Conservation (phyloP, 2,888 invertebrate species). For the Poecilus cupreus region DNA sequence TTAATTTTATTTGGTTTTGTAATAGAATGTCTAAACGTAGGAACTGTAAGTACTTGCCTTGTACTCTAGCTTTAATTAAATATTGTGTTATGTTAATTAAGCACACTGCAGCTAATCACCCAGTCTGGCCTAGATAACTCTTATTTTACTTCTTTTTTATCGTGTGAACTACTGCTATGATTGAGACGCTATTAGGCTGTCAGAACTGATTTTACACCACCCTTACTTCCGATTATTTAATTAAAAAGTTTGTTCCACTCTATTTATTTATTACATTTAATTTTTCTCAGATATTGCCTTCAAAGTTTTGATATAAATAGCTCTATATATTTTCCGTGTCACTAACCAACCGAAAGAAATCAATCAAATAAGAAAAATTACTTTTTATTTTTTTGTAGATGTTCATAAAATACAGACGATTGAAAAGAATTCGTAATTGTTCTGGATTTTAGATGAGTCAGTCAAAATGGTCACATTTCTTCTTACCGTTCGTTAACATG, state of each 20-base stretch:
- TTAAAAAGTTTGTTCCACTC: background rate
- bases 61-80: conserved; percentile 5
- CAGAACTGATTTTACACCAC: background rate
- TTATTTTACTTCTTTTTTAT: conserved; percentile 2
- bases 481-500: too few relatives aligned
- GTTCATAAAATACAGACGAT: too few relatives aligned
- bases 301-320: background rate
- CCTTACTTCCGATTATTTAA: conserved; percentile 1
- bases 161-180: background rate
- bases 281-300: background rate
- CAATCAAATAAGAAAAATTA: too few relatives aligned
- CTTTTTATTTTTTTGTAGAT: too few relatives aligned
- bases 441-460: too few relatives aligned
- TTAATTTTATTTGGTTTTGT: conserved; percentile 39
- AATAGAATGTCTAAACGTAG: background rate
- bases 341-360: too few relatives aligned
- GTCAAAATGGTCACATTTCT: too few relatives aligned
- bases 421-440: too few relatives aligned
- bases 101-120: background rate
- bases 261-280: background rate
- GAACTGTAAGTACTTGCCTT: background rate
- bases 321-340: too few relatives aligned
- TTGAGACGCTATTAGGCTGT: conserved; percentile 21
- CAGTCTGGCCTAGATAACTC: background rate
- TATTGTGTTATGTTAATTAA: conserved; percentile 39